Evolutionary conservation across 2,113 vertebrate genomes (phyloP).

Genomic region (Ailuropoda melanoleuca): DNA sequence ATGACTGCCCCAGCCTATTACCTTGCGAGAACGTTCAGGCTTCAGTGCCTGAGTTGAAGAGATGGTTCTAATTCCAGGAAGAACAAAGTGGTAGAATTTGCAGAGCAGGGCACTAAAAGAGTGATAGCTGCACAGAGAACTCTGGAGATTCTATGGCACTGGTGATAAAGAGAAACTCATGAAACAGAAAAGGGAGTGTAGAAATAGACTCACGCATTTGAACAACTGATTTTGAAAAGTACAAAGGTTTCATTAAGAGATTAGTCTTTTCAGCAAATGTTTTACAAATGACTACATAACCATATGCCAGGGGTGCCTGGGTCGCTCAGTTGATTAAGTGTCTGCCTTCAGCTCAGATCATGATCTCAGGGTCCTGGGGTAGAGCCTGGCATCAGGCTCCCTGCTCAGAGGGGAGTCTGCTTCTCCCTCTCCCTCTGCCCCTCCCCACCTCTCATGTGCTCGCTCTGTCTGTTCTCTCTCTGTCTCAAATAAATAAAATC

Average conservation of each 20-base stretch:
- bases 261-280: background rate
- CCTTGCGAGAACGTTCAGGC: background rate
- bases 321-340: too few relatives aligned
- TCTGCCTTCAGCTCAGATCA: too few relatives aligned
- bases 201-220: background rate
- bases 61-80: too few relatives aligned
- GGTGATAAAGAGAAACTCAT: background rate
- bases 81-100: background rate
- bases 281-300: background rate
- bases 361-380: too few relatives aligned
- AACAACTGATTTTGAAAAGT: background rate
- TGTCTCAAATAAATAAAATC: too few relatives aligned
- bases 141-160: background rate
- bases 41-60: background rate
- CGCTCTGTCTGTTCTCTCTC: too few relatives aligned
- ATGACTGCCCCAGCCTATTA: background rate
- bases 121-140: background rate
- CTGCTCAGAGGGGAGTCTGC: too few relatives aligned
- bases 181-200: background rate
- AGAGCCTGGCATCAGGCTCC: too few relatives aligned
- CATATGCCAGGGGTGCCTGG: too few relatives aligned
- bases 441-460: too few relatives aligned
- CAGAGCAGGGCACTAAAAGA: background rate
- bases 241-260: background rate
- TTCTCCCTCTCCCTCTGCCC: too few relatives aligned